Percentiles rank a stretch among this genome's conserved stretches.
Conservation (phyloP, 2,797 vertebrate genomes). For the Eospalax fontanierii region DNA sequence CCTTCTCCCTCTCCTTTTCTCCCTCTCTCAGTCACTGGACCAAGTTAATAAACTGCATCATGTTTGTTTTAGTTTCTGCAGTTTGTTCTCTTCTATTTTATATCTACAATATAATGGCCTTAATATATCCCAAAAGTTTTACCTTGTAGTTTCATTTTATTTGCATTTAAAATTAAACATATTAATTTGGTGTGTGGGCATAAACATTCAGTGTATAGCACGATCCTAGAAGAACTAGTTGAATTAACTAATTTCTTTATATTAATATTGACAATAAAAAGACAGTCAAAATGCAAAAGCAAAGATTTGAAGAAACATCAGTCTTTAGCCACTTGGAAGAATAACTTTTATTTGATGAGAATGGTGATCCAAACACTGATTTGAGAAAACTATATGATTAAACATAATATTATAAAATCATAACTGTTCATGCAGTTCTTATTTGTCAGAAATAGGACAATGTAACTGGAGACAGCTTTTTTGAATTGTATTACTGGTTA, state of each 20-base stretch:
- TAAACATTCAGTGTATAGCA: neutral
- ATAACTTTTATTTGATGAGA: no score
- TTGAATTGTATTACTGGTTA: slow-evolving; percentile 55
- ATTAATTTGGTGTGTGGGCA: neutral
- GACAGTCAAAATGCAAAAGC: neutral
- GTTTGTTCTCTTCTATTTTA: no score
- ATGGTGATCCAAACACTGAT: no score
- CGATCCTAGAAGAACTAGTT: neutral
- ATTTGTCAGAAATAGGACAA: slow-evolving; percentile 15
- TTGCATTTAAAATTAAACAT: neutral
- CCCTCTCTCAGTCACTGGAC: no score
- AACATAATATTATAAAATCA: slow-evolving; percentile 18
- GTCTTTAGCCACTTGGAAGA: no score
- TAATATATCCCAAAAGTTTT: neutral
- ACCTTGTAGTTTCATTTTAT: neutral
- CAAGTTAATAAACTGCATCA: no score
- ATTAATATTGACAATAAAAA: neutral
- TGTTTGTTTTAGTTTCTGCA: no score
- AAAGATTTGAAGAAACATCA: no score
- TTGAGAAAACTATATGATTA: no score
- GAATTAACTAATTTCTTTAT: slow-evolving; percentile 23
- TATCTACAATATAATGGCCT: neutral
- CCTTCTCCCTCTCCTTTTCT: no score
- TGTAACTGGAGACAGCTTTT: neutral
- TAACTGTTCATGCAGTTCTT: neutral